Conservation (phyloP, 2,113 vertebrate species). For the Semnopithecus entellus region DNA sequence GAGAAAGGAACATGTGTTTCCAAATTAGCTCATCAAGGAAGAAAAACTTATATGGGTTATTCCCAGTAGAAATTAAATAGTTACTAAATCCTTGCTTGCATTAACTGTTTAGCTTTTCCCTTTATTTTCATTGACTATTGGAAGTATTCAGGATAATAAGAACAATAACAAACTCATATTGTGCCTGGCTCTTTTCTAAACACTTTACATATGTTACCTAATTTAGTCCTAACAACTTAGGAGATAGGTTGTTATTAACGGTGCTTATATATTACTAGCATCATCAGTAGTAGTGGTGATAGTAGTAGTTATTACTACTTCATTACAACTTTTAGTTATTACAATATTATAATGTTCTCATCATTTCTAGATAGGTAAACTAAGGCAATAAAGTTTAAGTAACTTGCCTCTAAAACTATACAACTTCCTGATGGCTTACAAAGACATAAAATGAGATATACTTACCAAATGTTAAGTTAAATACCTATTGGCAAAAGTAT, state of each 20-base stretch:
- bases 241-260: neutral
- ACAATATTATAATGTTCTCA: neutral
- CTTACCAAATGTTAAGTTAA: neutral
- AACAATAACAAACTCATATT: neutral
- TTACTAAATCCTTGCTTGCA: conserved; percentile 23
- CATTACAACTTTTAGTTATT: neutral
- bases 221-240: neutral
- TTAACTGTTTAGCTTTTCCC: neutral
- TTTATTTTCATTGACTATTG: neutral
- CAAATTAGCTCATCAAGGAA: conserved; percentile 60
- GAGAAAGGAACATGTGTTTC: conserved; percentile 41
- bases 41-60: neutral
- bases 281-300: neutral
- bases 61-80: conserved; percentile 8
- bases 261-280: neutral
- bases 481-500: neutral
- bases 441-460: neutral
- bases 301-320: neutral
- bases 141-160: neutral
- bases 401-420: conserved; percentile 3
- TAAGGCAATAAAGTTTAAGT: neutral
- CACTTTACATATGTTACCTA: neutral
- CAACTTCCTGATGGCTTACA: neutral
- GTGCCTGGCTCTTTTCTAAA: neutral
- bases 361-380: conserved; percentile 7